phyloP scores from a whole-genome alignment of 2,888 invertebrate genomes.

The Philereme vetulata region DNA sequence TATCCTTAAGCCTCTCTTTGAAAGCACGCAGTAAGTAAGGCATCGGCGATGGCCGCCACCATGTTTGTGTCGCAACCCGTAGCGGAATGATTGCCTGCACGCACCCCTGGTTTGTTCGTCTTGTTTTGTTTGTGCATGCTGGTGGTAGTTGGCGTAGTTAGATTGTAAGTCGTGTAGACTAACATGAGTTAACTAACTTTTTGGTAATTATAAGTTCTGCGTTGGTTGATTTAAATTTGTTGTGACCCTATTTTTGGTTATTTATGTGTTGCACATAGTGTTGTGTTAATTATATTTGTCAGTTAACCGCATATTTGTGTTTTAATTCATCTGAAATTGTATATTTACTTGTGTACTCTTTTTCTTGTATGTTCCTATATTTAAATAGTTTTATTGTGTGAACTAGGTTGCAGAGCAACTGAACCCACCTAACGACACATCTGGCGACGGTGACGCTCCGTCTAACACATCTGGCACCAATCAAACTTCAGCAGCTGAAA shows the following conservation, averaged over 20 bases:
- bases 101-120: constrained; percentile 65
- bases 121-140: constrained; percentile 63
- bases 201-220: constrained; percentile 17
- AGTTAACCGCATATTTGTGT: constrained; percentile 25
- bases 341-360: constrained; percentile 2
- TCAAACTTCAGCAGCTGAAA: constrained; percentile 79
- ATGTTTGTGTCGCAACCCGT: constrained; percentile 67
- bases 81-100: constrained; percentile 78
- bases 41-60: constrained; percentile 48
- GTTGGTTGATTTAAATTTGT: constrained; percentile 29
- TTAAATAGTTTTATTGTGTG: constrained; percentile 24
- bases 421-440: constrained; percentile 52
- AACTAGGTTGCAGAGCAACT: constrained; percentile 81
- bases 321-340: constrained; percentile 9
- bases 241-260: constrained; percentile 41
- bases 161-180: constrained; percentile 50
- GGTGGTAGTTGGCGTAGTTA: constrained; percentile 52
- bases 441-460: constrained; percentile 48
- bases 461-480: constrained; percentile 49
- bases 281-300: constrained; percentile 42
- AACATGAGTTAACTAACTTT: constrained; percentile 52
- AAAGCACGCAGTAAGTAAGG: constrained; percentile 84
- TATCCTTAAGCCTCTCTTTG: constrained; percentile 83
- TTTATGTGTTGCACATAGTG: constrained; percentile 40
- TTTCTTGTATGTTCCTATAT: not conserved